A percentile compares a stretch with the other conserved stretches of the same genome.
Conservation (phyloP, 1,140 invertebrate genomes). For the Aphis gossypii region DNA sequence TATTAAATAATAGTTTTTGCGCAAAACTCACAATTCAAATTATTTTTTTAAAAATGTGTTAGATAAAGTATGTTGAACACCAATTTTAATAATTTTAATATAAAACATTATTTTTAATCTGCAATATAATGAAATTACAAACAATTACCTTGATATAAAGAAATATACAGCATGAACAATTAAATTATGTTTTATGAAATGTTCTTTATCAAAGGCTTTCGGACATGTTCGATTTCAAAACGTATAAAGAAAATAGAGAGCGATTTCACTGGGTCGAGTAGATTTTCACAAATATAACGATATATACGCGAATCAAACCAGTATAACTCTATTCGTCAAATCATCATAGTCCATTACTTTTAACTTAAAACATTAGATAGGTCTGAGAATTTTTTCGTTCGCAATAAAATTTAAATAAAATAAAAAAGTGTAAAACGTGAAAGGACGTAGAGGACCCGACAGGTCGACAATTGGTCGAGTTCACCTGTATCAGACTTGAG, state of each 20-base stretch:
- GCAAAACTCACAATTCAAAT: not conserved
- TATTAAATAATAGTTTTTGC: not conserved
- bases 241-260: not conserved
- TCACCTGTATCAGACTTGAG: not conserved
- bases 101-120: not conserved
- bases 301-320: not conserved
- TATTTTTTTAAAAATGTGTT: not conserved
- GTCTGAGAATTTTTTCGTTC: not conserved
- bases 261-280: not conserved
- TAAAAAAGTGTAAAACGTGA: not conserved
- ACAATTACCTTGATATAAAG: not conserved
- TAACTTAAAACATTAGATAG: not conserved
- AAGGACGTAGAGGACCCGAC: not conserved
- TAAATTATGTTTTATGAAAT: not conserved
- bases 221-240: not conserved
- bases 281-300: not conserved
- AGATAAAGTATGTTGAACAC: not conserved
- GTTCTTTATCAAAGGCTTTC: not conserved
- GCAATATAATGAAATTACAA: not conserved
- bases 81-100: not conserved
- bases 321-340: not conserved
- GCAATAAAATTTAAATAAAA: not conserved
- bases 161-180: not conserved
- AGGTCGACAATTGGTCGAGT: not conserved
- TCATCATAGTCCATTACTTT: not conserved